Evolutionary conservation across 2,888 invertebrate genomes (phyloP), one percentile per base, ranked within the genome.

Genomic region (Carabus problematicus): DNA sequence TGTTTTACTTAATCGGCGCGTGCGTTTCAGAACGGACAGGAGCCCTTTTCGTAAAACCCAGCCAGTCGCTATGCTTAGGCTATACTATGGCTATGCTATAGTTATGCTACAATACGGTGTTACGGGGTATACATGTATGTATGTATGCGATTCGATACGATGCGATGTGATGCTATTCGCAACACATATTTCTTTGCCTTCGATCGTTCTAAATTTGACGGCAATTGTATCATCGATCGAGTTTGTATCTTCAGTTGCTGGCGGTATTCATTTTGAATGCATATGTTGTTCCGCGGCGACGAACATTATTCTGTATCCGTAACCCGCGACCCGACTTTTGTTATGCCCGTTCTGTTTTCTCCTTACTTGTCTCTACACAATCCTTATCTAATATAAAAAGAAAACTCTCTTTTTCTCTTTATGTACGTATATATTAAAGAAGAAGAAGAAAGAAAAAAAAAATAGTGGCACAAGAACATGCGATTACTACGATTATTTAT

Each of bases 171-270:
- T 29, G 29, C 29, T 29, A 29, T 29, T 29, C 29, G 6, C 29
- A 29, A 29, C 16, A 16, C 12, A 52, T 52, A 52, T 52, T 52
- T 45, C 52, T 16, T 14, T 14, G 16, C 16, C 52, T 16, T 14
- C 52, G 16, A 52, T 52, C 52, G 52, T 52, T 52, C 52, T 52
- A 16, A 9, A 52, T 52, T 52, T 52, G 52, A 52, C 52, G 16
- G 52, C 52, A 52, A 52, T 52, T 16, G 52, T 14, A 52, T 16
- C 52, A 52, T 52, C 16, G 52, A 52, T 52, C 52, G 52, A 16
- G 52, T 52, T 16, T n/a, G 52, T 52, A 52, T 52, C 16, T 12
- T 52, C 52, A 52, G 52, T 12, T 52, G 52, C 16, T 52, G 14
- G n/a, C 16, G 16, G n/a, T 52, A 52, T 52, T 52, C 52, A 52